Conservation (phyloP, 2,888 invertebrate genomes). For the Morpho helenor region DNA sequence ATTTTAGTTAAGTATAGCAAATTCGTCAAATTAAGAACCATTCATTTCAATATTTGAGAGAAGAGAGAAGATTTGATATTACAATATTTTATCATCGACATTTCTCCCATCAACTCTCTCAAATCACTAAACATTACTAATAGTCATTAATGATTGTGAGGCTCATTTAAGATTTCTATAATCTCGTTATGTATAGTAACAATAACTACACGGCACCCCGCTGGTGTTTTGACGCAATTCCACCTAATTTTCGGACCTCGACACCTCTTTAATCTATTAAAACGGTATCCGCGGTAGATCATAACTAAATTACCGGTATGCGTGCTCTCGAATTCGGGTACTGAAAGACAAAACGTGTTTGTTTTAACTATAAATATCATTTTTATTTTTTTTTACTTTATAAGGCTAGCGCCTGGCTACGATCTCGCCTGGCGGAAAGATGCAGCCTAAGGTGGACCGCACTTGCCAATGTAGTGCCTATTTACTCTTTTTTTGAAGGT, state of each 20-base stretch:
- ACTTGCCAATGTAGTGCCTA: too few relatives aligned
- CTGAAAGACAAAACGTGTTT: conserved; percentile 8
- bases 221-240: conserved; percentile 20
- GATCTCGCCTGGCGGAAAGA: too few relatives aligned
- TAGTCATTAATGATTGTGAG: conserved; percentile 12
- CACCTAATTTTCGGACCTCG: conserved; percentile 16
- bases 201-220: conserved; percentile 15
- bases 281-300: conserved; percentile 14
- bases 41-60: too few relatives aligned
- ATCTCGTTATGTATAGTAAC: conserved; percentile 16
- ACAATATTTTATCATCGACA: too few relatives aligned
- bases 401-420: too few relatives aligned
- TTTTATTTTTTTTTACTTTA: too few relatives aligned
- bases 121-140: neutral
- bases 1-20: too few relatives aligned
- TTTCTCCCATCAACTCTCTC: too few relatives aligned
- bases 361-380: neutral
- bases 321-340: conserved; percentile 9
- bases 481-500: too few relatives aligned
- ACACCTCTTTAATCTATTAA: conserved; percentile 9
- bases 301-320: conserved; percentile 16
- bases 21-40: too few relatives aligned
- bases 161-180: conserved; percentile 12
- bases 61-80: too few relatives aligned
- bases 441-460: too few relatives aligned